A percentile compares a stretch with the other conserved stretches of the same genome.
These are phyloP conservation scores for Sakesphorus luctuosus DNA, from an alignment of 2,113 vertebrate genomes.

Conservation along the genomic window DNA sequence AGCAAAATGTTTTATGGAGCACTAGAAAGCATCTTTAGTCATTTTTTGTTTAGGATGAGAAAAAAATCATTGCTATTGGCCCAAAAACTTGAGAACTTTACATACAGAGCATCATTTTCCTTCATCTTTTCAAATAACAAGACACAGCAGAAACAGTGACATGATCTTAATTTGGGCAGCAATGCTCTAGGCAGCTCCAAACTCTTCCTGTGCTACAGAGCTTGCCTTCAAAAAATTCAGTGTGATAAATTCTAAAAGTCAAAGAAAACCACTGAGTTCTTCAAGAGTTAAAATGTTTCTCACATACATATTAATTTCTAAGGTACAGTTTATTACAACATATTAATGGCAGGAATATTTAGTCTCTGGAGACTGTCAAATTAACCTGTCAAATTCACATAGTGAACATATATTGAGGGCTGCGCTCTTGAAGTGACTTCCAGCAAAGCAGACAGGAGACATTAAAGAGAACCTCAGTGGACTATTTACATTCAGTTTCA, in stretches of 20 bases:
- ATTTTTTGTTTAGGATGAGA: conserved; percentile 16
- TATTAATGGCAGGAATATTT: neutral
- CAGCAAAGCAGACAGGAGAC: neutral
- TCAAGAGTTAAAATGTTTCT: neutral
- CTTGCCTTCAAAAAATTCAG: neutral
- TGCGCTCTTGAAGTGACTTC: neutral
- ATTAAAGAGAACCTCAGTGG: neutral
- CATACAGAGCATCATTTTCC: neutral
- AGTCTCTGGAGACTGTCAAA: neutral
- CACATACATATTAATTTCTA: neutral
- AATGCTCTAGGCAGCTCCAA: neutral
- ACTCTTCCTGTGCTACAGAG: neutral
- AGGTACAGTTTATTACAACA: neutral
- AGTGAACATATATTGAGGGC: neutral
- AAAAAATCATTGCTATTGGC: neutral
- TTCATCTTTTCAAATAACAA: conserved; percentile 20
- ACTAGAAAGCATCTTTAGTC: neutral
- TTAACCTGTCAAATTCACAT: neutral
- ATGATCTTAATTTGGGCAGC: neutral
- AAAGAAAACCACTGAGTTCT: neutral
- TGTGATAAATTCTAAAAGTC: neutral
- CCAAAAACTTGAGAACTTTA: conserved; percentile 6
- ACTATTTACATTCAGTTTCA: neutral
- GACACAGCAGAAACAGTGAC: neutral
- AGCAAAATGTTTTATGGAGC: neutral